Base-by-base conservation (phyloP, 2,113 vertebrate genomes). In the Clinocottus analis region DNA sequence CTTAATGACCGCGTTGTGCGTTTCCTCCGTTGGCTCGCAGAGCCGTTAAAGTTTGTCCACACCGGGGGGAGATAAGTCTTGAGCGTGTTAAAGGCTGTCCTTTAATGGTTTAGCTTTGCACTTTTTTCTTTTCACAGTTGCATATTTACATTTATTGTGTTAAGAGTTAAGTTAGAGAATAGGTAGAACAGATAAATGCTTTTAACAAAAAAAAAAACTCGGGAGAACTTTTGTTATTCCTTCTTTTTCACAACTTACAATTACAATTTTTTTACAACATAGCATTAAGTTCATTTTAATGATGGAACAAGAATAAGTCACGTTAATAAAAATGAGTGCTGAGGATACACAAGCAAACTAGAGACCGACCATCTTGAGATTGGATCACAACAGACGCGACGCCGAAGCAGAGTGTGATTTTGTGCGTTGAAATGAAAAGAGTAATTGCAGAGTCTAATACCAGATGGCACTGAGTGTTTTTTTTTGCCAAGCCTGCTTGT, bases 1-100 rank as follows among this genome's bases (percentile, higher is more conserved):
- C 79, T 85, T 85, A 89, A 77, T 63, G 64, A 71, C 31, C 45
- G 53, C 66, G 69, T 76, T 89, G 81, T 85, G 73, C 64, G 23
- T 12, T 56, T 67, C 61, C 25, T 29, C 75, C 80, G 74, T 80
- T n/a, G n/a, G n/a, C n/a, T n/a, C n/a, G n/a, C n/a, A n/a, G n/a
- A n/a, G n/a, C n/a, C 85, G 43, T 19, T n/a, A 16, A 58, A 51
- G 69, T 83, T 71, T 73, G 41, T 68, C 59, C 73, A 72, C 7
- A 58, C 53, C 55, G 37, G 72, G 1, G 56, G 71, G 66, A 72
- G 39, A 78, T 60, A 27, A 37, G 60, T 71, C 19, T 45, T 77
- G 37, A 25, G 35, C 2, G 0, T 6, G 16, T 59, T 17, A 29
- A 41, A 72, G n/a, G 60, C 49, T n/a, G 35, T 35, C n/a, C 37